Evolutionary conservation across 2,113 vertebrate genomes (phyloP), one percentile per base, ranked within the genome.

Genomic region (Acanthochromis polyacanthus): DNA sequence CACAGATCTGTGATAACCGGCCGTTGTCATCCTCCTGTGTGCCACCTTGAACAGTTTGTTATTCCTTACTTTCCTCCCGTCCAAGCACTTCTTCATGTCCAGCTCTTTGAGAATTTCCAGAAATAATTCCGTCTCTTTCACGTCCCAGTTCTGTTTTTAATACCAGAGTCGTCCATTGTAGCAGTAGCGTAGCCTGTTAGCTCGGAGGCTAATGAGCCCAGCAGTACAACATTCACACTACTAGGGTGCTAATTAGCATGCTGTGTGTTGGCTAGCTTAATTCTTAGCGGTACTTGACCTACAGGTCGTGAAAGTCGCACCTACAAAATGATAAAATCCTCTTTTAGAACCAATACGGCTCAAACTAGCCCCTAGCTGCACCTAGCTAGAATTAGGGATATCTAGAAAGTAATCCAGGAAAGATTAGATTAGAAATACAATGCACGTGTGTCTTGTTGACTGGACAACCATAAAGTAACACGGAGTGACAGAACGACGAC

Each of bases 61-160:
- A 23, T 92, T 93, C 55, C 86, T 64, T 20, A 91, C 89, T 82
- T 93, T 91, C 75, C 89, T 81, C 0, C 88, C 88, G 73, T 93
- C 90, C 0, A 92, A 32, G 30, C 86, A 91, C 0, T 88, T 90
- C 78, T 89, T 88, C 78, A 91, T 93, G 82, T 92, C 89, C 59
- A 93, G 76, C 57, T 92, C 89, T 60, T 89, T 85, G 16, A 91
- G 86, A 51, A 88, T 91, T 36, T 93, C 80, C 1, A 93, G 75
- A 11, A 90, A 79, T 0, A 91, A 10, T 48, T 92, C 89, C 0
- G 89, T 91, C 79, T 92, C 90, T 45, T 78, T 81, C 58, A 90
- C 83, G 71, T 92, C 91, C 91, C 86, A 91, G 46, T 91, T 91
- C 64, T 91, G 89, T 71, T 91, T 90, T 85, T 91, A 1, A 90